Evolutionary conservation across 2,113 vertebrate genomes (phyloP).

Genomic region (Labrus mixtus): DNA sequence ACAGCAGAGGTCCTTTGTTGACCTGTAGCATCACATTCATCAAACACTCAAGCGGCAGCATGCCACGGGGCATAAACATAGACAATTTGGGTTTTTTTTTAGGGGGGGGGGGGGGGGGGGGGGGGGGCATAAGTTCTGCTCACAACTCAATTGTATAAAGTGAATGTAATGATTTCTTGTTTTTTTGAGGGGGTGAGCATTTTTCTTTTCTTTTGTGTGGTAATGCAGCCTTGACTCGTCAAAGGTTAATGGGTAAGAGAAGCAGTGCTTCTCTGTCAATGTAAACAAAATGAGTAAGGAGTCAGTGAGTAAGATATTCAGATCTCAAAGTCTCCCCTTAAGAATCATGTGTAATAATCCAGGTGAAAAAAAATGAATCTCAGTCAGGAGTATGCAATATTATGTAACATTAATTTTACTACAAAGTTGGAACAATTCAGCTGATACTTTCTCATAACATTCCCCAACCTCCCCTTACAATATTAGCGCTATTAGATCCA

Average conservation of each 20-base stretch:
- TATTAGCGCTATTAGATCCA: neutral
- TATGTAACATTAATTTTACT: neutral
- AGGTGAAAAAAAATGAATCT: neutral
- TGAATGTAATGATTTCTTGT: neutral
- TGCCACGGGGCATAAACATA: slow-evolving; percentile 25
- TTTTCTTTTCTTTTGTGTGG: neutral
- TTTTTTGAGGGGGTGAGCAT: neutral
- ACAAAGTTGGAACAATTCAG: neutral
- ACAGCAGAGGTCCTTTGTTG: slow-evolving; percentile 73
- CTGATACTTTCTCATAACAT: neutral
- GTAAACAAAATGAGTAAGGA: neutral
- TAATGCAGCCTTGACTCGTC: neutral
- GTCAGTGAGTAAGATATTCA: neutral
- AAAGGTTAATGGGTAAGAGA: neutral
- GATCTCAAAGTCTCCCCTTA: neutral
- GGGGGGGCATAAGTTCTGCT: neutral
- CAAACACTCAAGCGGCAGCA: slow-evolving; percentile 58
- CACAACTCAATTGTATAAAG: slow-evolving; percentile 4
- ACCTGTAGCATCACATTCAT: slow-evolving; percentile 80
- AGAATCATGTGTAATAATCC: neutral
- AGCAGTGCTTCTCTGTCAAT: neutral
- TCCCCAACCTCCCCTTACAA: neutral
- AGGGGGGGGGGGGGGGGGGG: no score
- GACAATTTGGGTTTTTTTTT: slow-evolving; percentile 27
- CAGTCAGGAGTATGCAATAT: neutral